Conservation (phyloP, 2,888 invertebrate genomes). For the Meiosimyza decipiens region DNA sequence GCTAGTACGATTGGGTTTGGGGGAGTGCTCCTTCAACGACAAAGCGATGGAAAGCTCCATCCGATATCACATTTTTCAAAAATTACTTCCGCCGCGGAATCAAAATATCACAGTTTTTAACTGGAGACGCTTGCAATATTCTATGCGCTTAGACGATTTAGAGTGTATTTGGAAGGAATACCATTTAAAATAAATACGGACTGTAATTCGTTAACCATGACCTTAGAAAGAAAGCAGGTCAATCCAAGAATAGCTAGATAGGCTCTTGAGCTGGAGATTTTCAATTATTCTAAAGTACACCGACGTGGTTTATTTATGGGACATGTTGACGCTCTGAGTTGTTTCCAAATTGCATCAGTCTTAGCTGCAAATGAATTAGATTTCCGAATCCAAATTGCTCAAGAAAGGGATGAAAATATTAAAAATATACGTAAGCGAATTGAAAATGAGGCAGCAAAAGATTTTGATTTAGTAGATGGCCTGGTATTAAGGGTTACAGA, state of each 20-base stretch:
- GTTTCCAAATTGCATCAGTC: slow-evolving; percentile 18
- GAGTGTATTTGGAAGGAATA: slow-evolving; percentile 33
- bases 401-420: slow-evolving; percentile 31
- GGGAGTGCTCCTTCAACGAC: slow-evolving; percentile 35
- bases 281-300: slow-evolving; percentile 40
- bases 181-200: slow-evolving; percentile 41
- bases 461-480: slow-evolving; percentile 7
- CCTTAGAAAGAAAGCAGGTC: slow-evolving; percentile 49
- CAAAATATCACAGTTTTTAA: slow-evolving; percentile 56
- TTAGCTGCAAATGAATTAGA: slow-evolving; percentile 27
- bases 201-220: slow-evolving; percentile 37
- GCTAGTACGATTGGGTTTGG: slow-evolving; percentile 38
- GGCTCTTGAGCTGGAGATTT: slow-evolving; percentile 50
- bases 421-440: slow-evolving; percentile 10
- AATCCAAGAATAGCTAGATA: slow-evolving; percentile 34
- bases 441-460: not conserved
- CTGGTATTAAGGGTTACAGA: not conserved
- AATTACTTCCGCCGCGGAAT: slow-evolving; percentile 21
- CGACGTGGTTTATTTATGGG: slow-evolving; percentile 40
- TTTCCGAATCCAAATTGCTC: slow-evolving; percentile 23
- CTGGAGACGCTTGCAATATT: slow-evolving; percentile 50
- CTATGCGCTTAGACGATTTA: slow-evolving; percentile 42
- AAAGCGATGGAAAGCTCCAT: slow-evolving; percentile 34
- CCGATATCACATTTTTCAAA: slow-evolving; percentile 35
- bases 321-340: slow-evolving; percentile 43